phyloP scores from a whole-genome alignment of 1,140 invertebrate species.

The Formica selysi region DNA sequence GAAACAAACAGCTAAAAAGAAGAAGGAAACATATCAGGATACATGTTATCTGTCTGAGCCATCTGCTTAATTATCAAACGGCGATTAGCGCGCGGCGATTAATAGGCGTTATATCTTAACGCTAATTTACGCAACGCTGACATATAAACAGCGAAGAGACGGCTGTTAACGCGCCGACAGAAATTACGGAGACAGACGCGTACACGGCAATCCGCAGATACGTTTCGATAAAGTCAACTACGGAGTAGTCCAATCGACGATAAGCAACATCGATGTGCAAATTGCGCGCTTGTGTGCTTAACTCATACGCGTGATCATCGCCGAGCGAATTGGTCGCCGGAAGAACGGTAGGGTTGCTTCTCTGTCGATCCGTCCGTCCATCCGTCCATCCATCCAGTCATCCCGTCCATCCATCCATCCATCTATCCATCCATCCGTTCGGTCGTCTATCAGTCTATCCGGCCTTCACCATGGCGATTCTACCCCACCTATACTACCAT shows the following conservation, averaged over 20 bases:
- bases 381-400: conserved; percentile 51
- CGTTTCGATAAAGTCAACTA: conserved; percentile 72
- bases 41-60: neutral
- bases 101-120: conserved; percentile 49
- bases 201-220: conserved; percentile 64
- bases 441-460: conserved; percentile 61
- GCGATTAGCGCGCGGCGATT: conserved; percentile 34
- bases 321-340: conserved; percentile 69
- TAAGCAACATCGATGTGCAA: conserved; percentile 36
- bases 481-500: conserved; percentile 47
- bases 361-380: conserved; percentile 42
- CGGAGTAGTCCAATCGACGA: conserved; percentile 48
- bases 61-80: conserved; percentile 23
- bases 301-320: conserved; percentile 69
- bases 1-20: neutral
- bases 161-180: conserved; percentile 48
- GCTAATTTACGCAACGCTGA: conserved; percentile 58
- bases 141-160: conserved; percentile 32
- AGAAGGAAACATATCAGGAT: too few relatives aligned
- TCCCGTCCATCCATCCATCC: conserved; percentile 11
- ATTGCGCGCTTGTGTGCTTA: conserved; percentile 43
- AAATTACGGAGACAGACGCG: conserved; percentile 69
- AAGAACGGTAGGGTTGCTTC: conserved; percentile 66
- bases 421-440: conserved; percentile 37
- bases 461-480: conserved; percentile 49